phyloP scores from a whole-genome alignment of 1,140 invertebrate species.

The Rhynchophorus ferrugineus region DNA sequence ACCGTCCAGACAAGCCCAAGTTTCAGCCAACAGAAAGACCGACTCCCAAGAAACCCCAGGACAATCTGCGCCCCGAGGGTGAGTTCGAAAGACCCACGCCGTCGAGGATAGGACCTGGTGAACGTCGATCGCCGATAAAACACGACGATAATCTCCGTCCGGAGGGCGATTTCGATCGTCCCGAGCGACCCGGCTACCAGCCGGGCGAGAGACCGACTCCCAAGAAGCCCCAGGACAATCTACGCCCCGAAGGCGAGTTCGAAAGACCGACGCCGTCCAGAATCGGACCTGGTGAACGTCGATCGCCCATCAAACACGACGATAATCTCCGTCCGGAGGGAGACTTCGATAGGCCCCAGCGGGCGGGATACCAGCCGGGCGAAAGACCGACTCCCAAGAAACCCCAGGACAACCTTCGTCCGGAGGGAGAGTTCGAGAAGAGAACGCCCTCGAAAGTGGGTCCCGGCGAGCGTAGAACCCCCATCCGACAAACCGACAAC shows the following conservation, averaged over 20 bases:
- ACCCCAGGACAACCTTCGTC: slow-evolving; percentile 52
- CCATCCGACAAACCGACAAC: slow-evolving; percentile 46
- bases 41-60: slow-evolving; percentile 47
- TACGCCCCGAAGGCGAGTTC: slow-evolving; percentile 43
- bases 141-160: slow-evolving; percentile 43
- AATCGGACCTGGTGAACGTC: slow-evolving; percentile 41
- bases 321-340: slow-evolving; percentile 54
- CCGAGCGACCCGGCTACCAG: slow-evolving; percentile 41
- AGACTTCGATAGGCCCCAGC: slow-evolving; percentile 41
- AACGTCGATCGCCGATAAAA: slow-evolving; percentile 48
- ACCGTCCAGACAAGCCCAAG: slow-evolving; percentile 40
- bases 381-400: slow-evolving; percentile 42
- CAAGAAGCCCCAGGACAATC: slow-evolving; percentile 48
- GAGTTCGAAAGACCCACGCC: slow-evolving; percentile 43
- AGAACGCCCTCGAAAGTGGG: slow-evolving; percentile 32
- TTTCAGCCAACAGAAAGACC: slow-evolving; percentile 45
- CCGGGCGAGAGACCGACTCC: slow-evolving; percentile 40
- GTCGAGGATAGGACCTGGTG: slow-evolving; percentile 33
- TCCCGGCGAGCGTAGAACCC: slow-evolving; percentile 45
- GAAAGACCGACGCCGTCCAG: slow-evolving; percentile 36
- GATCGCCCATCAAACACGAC: slow-evolving; percentile 44
- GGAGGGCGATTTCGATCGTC: slow-evolving; percentile 43
- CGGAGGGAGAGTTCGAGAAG: slow-evolving; percentile 47
- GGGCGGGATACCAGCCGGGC: slow-evolving; percentile 27
- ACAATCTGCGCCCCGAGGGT: slow-evolving; percentile 47